These are phyloP conservation scores for Glandiceps talaboti DNA, from an alignment of 53 echinoderm and acorn worm species.

Conservation along the genomic window DNA sequence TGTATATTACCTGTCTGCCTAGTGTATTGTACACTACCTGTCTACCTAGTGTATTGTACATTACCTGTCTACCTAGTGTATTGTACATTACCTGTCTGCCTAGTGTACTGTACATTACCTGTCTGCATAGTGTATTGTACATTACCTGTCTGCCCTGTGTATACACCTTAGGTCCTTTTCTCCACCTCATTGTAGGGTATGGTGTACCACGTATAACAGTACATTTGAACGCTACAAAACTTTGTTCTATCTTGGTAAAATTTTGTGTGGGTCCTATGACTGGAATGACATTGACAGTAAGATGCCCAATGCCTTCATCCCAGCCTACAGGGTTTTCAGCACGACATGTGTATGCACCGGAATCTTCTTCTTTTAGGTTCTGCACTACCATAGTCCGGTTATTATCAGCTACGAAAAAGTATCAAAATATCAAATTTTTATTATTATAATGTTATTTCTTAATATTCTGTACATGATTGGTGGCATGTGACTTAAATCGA, in stretches of 20 bases:
- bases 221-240: background rate
- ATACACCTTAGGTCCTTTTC: background rate
- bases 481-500: too few relatives aligned
- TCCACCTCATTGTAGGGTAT: background rate
- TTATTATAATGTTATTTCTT: too few relatives aligned
- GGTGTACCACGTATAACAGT: background rate
- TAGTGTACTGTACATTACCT: too few relatives aligned
- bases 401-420: background rate
- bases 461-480: too few relatives aligned
- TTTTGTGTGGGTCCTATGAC: background rate
- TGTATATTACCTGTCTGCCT: too few relatives aligned
- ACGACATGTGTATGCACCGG: background rate
- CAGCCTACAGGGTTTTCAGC: background rate
- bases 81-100: too few relatives aligned
- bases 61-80: too few relatives aligned
- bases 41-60: too few relatives aligned
- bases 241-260: background rate
- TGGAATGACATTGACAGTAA: background rate
- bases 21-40: too few relatives aligned
- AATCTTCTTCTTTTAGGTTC: background rate
- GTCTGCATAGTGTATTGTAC: too few relatives aligned
- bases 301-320: constrained; percentile 4
- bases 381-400: background rate
- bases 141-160: background rate
- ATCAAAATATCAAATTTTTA: too few relatives aligned